Base-by-base conservation (phyloP, 2,888 invertebrate genomes). In the Abrostola triplasia region DNA sequence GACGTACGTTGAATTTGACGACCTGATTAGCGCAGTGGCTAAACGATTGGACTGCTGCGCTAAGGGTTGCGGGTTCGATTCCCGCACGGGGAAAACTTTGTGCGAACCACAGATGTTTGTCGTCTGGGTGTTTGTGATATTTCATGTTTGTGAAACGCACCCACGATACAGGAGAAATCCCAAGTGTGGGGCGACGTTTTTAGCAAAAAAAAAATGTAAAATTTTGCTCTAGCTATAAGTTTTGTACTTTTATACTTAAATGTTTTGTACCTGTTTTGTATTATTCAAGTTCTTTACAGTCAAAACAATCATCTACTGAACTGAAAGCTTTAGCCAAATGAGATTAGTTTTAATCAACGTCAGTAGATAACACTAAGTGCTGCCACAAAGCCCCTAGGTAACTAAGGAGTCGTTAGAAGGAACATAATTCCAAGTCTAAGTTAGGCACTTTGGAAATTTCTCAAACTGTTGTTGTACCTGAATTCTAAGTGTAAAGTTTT, bases 331-430 rank as follows among this genome's bases (percentile, higher is more conserved):
- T 44, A 64, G 42, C 47, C 24, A 47, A 63, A 70, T 56, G 54
- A 60, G 64, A 66, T 76, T 70, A 67, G 70, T 79, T 71, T 73
- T 79, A 73, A 77, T 79, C 73, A 77, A 79, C 65, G 66, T 73
- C 71, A 59, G 49, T 55, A 59, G 58, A 65, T 73, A 63, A 47
- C 66, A 52, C 58, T 69, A 53, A 63, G 36, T 64, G 57, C 58
- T 11, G 12, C 60, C 64, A 58, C 67, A 73, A 73, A 73, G 64
- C 67, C 59, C 63, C 54, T 59, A 63, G 68, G 73, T 77, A 67
- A 65, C 76, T 66, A 38, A 66, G 65, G 65, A 70, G 62, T 61
- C 64, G 61, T 77, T 76, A 74, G 60, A 62, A 58, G 60, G 53
- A 55, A 72, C 62, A 68, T 77, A 70, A 79, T 62, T 70, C 61